Percentiles rank a stretch among this genome's conserved stretches.
Evolutionary conservation across 2,888 invertebrate genomes (phyloP).

Genomic region (Coelinius sp.): DNA sequence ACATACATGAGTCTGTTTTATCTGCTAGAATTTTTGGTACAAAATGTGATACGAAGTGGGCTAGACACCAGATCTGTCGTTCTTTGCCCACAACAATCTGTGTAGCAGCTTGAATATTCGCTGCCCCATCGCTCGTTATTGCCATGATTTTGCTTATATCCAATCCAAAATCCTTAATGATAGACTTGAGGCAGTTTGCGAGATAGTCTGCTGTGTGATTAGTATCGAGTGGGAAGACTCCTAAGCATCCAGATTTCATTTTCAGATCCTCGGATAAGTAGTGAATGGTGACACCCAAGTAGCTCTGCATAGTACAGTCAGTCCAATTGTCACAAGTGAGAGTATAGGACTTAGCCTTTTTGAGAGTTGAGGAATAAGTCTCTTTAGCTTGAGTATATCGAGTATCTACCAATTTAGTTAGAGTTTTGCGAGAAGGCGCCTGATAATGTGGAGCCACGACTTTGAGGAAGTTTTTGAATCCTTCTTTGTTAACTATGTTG

Average conservation of each 20-base stretch:
- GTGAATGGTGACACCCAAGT: conserved; percentile 44
- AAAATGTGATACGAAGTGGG: conserved; percentile 46
- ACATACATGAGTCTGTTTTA: background rate
- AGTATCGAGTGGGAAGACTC: conserved; percentile 43
- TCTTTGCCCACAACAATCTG: conserved; percentile 24
- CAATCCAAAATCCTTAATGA: conserved; percentile 39
- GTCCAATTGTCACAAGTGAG: conserved; percentile 46
- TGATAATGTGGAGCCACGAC: conserved; percentile 43
- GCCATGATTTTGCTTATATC: conserved; percentile 35
- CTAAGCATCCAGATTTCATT: conserved; percentile 40
- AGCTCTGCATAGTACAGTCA: conserved; percentile 39
- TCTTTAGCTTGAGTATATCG: conserved; percentile 39
- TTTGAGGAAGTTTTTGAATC: conserved; percentile 47
- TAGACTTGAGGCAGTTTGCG: conserved; percentile 26
- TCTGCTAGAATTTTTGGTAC: conserved; percentile 30
- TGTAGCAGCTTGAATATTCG: conserved; percentile 36
- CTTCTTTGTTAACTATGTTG: conserved; percentile 45
- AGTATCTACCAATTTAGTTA: conserved; percentile 29
- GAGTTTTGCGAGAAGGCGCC: conserved; percentile 44
- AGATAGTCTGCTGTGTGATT: conserved; percentile 47
- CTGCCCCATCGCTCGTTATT: conserved; percentile 36
- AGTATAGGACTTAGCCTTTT: conserved; percentile 14
- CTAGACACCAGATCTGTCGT: conserved; percentile 42
- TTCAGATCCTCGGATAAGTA: conserved; percentile 33
- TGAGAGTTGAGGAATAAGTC: conserved; percentile 20